Percentiles rank a stretch among this genome's conserved stretches.
Evolutionary conservation across 2,888 invertebrate species (phyloP).

Genomic region (Hofmannophila pseudospretella): DNA sequence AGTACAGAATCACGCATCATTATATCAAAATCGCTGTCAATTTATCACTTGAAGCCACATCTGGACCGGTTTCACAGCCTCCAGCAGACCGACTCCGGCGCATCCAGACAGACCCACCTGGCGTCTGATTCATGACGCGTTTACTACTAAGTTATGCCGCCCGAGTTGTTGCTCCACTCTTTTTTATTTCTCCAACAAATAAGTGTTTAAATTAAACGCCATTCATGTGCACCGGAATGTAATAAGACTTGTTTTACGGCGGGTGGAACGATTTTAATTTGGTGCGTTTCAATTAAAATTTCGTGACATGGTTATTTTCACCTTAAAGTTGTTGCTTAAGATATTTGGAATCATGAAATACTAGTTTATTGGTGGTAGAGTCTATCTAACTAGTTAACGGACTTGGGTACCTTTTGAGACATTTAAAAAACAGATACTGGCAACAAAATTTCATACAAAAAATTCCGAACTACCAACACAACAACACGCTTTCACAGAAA

Average conservation of each 20-base stretch:
- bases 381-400: too few relatives aligned
- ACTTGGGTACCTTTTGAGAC: too few relatives aligned
- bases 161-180: slow-evolving; percentile 34
- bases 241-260: slow-evolving; percentile 21
- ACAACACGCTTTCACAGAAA: too few relatives aligned
- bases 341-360: too few relatives aligned
- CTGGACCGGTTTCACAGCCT: slow-evolving; percentile 21
- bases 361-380: too few relatives aligned
- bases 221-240: slow-evolving; percentile 46
- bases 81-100: slow-evolving; percentile 17
- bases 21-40: slow-evolving; percentile 3
- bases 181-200: slow-evolving; percentile 31
- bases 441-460: too few relatives aligned
- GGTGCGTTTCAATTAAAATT: slow-evolving; percentile 2
- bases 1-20: too few relatives aligned
- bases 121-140: slow-evolving; percentile 35
- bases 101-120: slow-evolving; percentile 28
- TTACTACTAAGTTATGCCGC: slow-evolving; percentile 34
- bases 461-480: too few relatives aligned
- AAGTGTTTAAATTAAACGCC: slow-evolving; percentile 46
- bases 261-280: slow-evolving; percentile 2
- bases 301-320: too few relatives aligned
- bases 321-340: too few relatives aligned
- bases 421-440: too few relatives aligned
- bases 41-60: slow-evolving; percentile 13